Percentiles rank a stretch among this genome's conserved stretches.
Evolutionary conservation across 1,140 invertebrate species (phyloP).

Genomic region (Ceratosolen fusciceps): DNA sequence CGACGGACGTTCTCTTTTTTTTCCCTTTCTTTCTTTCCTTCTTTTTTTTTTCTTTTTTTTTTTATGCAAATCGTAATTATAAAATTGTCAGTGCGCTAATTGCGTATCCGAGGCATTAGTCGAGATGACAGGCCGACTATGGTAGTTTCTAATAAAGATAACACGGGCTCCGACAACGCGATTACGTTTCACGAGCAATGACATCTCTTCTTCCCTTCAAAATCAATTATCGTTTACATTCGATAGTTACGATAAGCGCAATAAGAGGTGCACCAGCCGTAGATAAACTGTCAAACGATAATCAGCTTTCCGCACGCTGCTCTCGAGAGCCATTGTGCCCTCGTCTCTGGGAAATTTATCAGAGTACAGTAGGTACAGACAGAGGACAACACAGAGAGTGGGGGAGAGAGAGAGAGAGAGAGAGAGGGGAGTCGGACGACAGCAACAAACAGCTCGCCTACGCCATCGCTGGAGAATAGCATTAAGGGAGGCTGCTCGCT

Average conservation of each 20-base stretch:
- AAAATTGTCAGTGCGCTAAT: background rate
- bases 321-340: slow-evolving; percentile 25
- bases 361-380: background rate
- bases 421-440: background rate
- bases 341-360: background rate
- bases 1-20: no score
- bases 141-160: background rate
- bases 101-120: background rate
- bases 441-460: slow-evolving; percentile 20
- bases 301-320: slow-evolving; percentile 27
- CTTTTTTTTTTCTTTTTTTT: no score
- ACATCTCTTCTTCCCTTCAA: background rate
- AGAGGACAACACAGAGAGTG: no score
- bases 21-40: no score
- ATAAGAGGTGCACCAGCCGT: background rate
- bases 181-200: slow-evolving; percentile 18
- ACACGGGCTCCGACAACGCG: background rate
- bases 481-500: background rate
- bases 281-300: slow-evolving; percentile 19
- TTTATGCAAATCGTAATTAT: background rate
- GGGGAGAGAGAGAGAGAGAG: no score
- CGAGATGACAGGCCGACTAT: no score
- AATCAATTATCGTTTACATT: slow-evolving; percentile 26
- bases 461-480: background rate
- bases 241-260: background rate